phyloP scores from a whole-genome alignment of 2,888 invertebrate genomes.

The Mythimna impura region DNA sequence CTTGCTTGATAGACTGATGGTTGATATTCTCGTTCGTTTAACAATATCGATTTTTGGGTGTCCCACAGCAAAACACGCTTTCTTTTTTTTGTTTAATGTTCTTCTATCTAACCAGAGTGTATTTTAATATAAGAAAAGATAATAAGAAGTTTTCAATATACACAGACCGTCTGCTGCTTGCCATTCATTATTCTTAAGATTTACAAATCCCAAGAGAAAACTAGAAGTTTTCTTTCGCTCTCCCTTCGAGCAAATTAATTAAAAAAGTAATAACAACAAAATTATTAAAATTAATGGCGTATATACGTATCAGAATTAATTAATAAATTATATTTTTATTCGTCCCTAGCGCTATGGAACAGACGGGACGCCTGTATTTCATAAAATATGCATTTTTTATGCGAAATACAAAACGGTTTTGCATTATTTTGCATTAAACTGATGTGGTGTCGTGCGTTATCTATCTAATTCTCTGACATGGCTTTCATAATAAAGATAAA shows the following conservation, averaged over 20 bases:
- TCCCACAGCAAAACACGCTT: background rate
- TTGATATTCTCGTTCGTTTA: background rate
- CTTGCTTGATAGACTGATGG: background rate
- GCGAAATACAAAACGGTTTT: slow-evolving; percentile 49
- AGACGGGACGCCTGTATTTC: slow-evolving; percentile 45
- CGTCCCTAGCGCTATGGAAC: slow-evolving; percentile 33
- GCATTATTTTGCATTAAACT: slow-evolving; percentile 56
- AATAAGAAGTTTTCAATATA: background rate
- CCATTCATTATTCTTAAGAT: background rate
- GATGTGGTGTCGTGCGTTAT: slow-evolving; percentile 16
- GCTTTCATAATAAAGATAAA: background rate
- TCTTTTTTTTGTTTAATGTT: background rate
- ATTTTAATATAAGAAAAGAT: background rate
- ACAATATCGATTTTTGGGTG: background rate
- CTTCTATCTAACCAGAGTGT: background rate
- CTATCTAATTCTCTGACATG: slow-evolving; percentile 12
- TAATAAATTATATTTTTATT: slow-evolving; percentile 59
- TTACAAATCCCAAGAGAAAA: background rate
- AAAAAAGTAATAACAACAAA: slow-evolving; percentile 16
- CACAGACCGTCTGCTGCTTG: background rate
- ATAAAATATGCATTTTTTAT: slow-evolving; percentile 62
- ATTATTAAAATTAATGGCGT: slow-evolving; percentile 25
- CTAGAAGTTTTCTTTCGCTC: background rate
- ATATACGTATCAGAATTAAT: slow-evolving; percentile 65
- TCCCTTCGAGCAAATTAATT: slow-evolving; percentile 7